Evolutionary conservation across 2,113 vertebrate species (phyloP), one percentile per base, ranked within the genome.

Genomic region (Paracanthobrama guichenoti): DNA sequence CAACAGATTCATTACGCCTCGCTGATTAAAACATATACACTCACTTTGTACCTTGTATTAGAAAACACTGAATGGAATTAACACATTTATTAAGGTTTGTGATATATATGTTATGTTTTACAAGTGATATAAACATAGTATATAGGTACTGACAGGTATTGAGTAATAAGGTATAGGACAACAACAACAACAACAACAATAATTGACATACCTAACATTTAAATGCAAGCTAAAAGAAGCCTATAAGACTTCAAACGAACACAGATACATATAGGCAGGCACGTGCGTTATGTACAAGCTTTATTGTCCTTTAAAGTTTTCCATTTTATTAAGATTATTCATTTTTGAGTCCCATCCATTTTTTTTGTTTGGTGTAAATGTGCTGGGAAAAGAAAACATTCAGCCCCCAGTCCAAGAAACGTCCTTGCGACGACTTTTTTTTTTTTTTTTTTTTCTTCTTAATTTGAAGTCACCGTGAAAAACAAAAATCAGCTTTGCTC

Each of bases 101-200:
- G 46, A 77, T 84, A 57, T 82, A 57, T 72, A 71, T 71, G 26
- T 74, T 89, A 78, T 87, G 89, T 87, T 88, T 92, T 90, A 92
- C 90, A 92, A 82, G 89, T 67, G 85, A 87, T 91, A 93, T 91
- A 92, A 92, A 90, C 92, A 91, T 88, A 85, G 82, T 85, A 85
- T 50, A 86, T 59, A 84, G 39, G 80, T 86, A 86, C 59, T 86
- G 59, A 81, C 73, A n/a, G 0, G n/a, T 64, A 85, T 60, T 85
- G 81, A 71, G 55, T 85, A 86, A 80, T 83, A 80, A 85, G 59
- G 87, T 89, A 90, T 53, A 85, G 84, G 90, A 90, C 85, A 92
- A 72, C 28, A 69, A 93, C 89, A 90, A 77, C 24, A 53, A 80
- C 35, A n/a, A n/a, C 86, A 92, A 71, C 26, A 67, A 93, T 88